Evolutionary conservation across 2,113 vertebrate genomes (phyloP), one percentile per base, ranked within the genome.

Genomic region (Nothobranchius kuhntae): DNA sequence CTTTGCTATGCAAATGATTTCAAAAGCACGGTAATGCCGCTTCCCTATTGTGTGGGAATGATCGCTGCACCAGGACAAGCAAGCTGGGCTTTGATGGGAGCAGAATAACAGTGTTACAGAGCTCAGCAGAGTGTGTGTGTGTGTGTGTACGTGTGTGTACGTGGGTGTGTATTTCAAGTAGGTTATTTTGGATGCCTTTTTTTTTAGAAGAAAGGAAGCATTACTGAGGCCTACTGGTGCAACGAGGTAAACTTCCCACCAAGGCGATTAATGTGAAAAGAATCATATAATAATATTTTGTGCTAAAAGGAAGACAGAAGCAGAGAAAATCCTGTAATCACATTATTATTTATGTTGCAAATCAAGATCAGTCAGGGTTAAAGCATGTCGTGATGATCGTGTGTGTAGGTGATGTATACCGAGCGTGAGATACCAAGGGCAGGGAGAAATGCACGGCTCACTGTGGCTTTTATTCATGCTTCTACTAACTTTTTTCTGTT

Each of bases 231-330:
- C 85, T 83, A 82, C 81, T 82, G 83, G 90, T 80, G 78, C 83
- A 75, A 71, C 35, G 75, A 89, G 86, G 89, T 92, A 87, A 58
- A 87, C 85, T 90, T 90, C 75, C 86, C 88, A 86, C 80, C 88
- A 82, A 91, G 87, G 87, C 86, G 92, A 94, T 94, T 94, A 93
- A 85, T 91, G 84, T 91, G 88, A 93, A 91, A 91, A 83, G 84
- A 90, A 87, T 89, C 73, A 84, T 86, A 85, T 92, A 93, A 92
- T 89, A 87, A 88, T 88, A 88, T 92, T 93, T 91, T 89, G 86
- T 80, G 85, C 82, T 57, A 66, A 82, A 61, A 81, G 64, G 66
- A 82, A 80, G 70, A 82, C 78, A 53, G 79, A 78, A 69, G 79
- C 83, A 80, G 75, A 76, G 81, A 87, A 91, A 89, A 84, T 83